Evolutionary conservation across 2,888 invertebrate genomes (phyloP), one percentile per base, ranked within the genome.

Genomic region (Lutraria lutraria): DNA sequence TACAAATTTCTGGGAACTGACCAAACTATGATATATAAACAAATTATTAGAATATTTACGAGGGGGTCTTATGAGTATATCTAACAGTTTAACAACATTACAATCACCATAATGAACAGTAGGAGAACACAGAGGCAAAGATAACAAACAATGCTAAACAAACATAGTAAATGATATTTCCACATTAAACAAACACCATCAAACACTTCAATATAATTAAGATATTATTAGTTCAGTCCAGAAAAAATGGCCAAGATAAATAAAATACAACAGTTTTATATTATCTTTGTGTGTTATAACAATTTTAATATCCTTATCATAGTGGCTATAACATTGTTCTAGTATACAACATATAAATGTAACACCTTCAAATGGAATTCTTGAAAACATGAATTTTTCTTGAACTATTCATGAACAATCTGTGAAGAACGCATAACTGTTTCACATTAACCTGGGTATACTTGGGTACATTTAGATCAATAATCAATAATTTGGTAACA

Each of bases 81-180:
- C n/a, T 68, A 68, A 68, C 63, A 68, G 25, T 68, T 68, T 68
- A 25, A 68, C 63, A 68, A 68, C 25, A 68, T 68, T 68, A 68
- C n/a, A 21, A 68, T 25, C 60, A 60, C 25, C 25, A 10, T 68
- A 25, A n/a, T 6, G n/a, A 25, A 68, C 63, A 68, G 21, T n/a
- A 25, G 25, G 10, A 25, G 25, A 68, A 6, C n/a, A 68, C 63
- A 68, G 63, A 25, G 63, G 8, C 25, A 63, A 68, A 6, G 12
- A 68, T 25, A 68, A 68, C 63, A 68, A 25, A 25, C 63, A 68
- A 68, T n/a, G 25, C 63, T 3, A 43, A 43, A 43, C 43, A 43
- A 8, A 43, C 43, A 43, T n/a, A n/a, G n/a, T n/a, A n/a, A n/a
- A n/a, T n/a, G n/a, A n/a, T 43, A 43, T 43, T 43, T 43, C 43